Evolutionary conservation across 2,797 vertebrate genomes (phyloP).

Genomic region (Leontocebus nigricollis): DNA sequence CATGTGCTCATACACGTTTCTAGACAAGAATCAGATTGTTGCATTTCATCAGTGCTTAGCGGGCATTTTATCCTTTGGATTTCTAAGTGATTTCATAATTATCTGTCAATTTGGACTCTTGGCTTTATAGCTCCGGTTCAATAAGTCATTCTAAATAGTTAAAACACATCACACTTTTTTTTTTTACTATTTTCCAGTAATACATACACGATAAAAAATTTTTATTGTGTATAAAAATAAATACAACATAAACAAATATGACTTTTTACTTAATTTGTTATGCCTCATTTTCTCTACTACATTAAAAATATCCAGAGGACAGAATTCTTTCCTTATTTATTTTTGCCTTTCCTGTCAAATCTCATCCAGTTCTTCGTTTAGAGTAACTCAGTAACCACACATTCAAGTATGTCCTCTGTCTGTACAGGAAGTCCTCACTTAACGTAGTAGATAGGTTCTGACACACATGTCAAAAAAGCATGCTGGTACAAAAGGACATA

Average conservation of each 20-base stretch:
- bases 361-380: not conserved
- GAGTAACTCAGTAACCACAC: not conserved
- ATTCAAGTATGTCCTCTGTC: not conserved
- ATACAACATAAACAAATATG: not conserved
- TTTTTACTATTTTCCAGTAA: not conserved
- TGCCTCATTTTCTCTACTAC: not conserved
- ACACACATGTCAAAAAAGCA: too few species aligned
- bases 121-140: not conserved
- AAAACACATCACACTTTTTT: not conserved
- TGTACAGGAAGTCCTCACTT: too few species aligned
- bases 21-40: not conserved
- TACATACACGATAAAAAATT: not conserved
- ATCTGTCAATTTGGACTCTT: not conserved
- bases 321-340: not conserved
- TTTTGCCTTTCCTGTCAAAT: not conserved
- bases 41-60: not conserved
- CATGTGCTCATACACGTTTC: not conserved
- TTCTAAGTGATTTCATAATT: not conserved
- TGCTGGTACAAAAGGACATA: too few species aligned
- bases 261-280: not conserved
- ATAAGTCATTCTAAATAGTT: not conserved
- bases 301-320: not conserved
- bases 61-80: accelerated
- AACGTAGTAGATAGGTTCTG: too few species aligned
- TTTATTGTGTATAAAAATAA: too few species aligned